phyloP scores from a whole-genome alignment of 1,140 invertebrate genomes.

The Semibalanus balanoides region DNA sequence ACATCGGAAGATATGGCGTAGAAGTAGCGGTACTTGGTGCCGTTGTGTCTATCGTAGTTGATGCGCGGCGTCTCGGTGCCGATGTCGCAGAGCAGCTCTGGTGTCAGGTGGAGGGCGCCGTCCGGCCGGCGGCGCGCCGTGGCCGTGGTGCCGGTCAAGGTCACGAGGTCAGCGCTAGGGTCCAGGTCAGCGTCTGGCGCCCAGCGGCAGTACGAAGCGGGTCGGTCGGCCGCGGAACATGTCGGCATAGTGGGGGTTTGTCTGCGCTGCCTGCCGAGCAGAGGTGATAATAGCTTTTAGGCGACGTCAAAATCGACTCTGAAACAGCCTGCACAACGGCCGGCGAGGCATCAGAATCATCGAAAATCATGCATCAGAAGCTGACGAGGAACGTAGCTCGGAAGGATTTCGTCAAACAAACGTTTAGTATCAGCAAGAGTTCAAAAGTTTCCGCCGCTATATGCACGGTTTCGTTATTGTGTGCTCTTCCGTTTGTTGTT shows the following conservation, averaged over 20 bases:
- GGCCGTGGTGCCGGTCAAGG: conserved; percentile 26
- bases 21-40: conserved; percentile 59
- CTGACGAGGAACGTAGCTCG: too few relatives aligned
- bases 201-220: conserved; percentile 52
- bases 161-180: conserved; percentile 7
- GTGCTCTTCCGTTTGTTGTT: too few relatives aligned
- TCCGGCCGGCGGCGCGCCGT: conserved; percentile 37
- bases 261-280: too few relatives aligned
- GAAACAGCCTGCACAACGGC: too few relatives aligned
- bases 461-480: too few relatives aligned
- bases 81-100: conserved; percentile 50
- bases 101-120: conserved; percentile 39
- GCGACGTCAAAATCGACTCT: too few relatives aligned
- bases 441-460: too few relatives aligned
- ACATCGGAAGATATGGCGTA: conserved; percentile 80
- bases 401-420: too few relatives aligned
- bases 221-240: conserved; percentile 61
- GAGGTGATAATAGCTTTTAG: too few relatives aligned
- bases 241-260: conserved; percentile 54
- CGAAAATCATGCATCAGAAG: too few relatives aligned
- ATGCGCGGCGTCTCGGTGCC: conserved; percentile 73
- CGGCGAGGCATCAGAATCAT: too few relatives aligned
- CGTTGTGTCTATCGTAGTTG: conserved; percentile 51
- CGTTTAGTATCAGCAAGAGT: too few relatives aligned
- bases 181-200: conserved; percentile 8